Evolutionary conservation across 2,797 vertebrate species (phyloP), one percentile per base, ranked within the genome.

Genomic region (Erpetoichthys calabaricus): DNA sequence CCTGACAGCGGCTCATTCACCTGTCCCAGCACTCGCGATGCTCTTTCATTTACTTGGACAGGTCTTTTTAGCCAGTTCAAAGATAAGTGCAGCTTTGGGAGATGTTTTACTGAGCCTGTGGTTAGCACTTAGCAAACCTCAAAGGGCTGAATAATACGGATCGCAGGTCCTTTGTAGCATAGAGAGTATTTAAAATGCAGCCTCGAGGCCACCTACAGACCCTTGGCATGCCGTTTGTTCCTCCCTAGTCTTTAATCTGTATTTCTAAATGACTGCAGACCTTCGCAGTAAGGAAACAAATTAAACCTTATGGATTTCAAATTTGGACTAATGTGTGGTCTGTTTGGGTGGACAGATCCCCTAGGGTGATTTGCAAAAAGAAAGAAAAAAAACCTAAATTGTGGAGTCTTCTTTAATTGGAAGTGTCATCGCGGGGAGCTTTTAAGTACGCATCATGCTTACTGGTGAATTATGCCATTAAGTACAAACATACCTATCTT

Each of bases 101-200:
- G 68, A 66, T 71, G 64, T 75, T 71, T 69, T 67, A 66, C 65
- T 62, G 57, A 59, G 70, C 57, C 61, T 67, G 66, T 47, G 64
- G 64, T 74, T 66, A 70, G 70, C 71, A 69, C 70, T 75, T 72
- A 67, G 61, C 59, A 66, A 62, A 60, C 74, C 79, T 80, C 76
- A 78, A 80, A 79, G 75, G 61, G 68, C 66, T 63, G 73, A 68
- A 70, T 75, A 54, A 8, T 4, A 8, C 41, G 8, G 53, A 44
- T 41, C 41, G 53, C 41, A 6, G 64, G 58, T 67, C 46, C 67
- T 67, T 65, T 68, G 52, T 60, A 62, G 44, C 41, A 41, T 55
- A 59, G 56, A 63, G 56, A 6, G 5, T 3, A 49, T 69, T 57
- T 67, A 68, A 72, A 64, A 64, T 71, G 60, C 63, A 67, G 64